Evolutionary conservation across 2,113 vertebrate genomes (phyloP), one percentile per base, ranked within the genome.

Genomic region (Onychorhynchus coronatus): DNA sequence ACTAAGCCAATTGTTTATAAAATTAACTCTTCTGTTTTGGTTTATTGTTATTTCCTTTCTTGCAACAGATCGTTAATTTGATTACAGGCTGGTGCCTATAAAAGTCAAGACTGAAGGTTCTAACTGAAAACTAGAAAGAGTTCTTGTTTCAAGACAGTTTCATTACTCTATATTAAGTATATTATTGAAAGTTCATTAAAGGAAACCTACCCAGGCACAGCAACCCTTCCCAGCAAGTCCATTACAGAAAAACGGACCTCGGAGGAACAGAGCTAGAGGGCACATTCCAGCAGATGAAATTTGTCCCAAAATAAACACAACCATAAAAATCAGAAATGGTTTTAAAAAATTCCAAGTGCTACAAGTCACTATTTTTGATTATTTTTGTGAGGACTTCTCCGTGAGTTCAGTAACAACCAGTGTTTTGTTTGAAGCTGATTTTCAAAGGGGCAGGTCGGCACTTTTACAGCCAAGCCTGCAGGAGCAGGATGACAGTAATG

Each of bases 401-500:
- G 65, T 6, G 10, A 68, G 6, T 53, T 84, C 58, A 88, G 58
- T 62, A 89, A 79, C 28, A 85, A 82, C n/a, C 14, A 25, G 9
- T 23, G 9, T 37, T 91, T 62, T 63, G 83, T 85, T 76, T 89
- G 91, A 95, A 94, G 74, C 35, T 70, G 39, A 53, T 82, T 91
- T 94, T 93, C 87, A 89, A 95, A 94, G 84, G 58, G 56, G 44
- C 25, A 73, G 17, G 25, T 56, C 7, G 53, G 78, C 70, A 63
- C 53, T 95, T 93, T 78, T 44, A 85, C 5, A 62, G 80, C 78
- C 67, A 75, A 91, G 78, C 79, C 91, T 93, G 66, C 61, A 91
- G 80, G 58, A 96, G 52, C 19, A 73, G 44, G 53, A 22, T 91
- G 91, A 94, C 89, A 82, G 81, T 89, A 89, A 91, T 44, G 37